Conservation (phyloP, 1,140 invertebrate species). For the Procambarus clarkii region DNA sequence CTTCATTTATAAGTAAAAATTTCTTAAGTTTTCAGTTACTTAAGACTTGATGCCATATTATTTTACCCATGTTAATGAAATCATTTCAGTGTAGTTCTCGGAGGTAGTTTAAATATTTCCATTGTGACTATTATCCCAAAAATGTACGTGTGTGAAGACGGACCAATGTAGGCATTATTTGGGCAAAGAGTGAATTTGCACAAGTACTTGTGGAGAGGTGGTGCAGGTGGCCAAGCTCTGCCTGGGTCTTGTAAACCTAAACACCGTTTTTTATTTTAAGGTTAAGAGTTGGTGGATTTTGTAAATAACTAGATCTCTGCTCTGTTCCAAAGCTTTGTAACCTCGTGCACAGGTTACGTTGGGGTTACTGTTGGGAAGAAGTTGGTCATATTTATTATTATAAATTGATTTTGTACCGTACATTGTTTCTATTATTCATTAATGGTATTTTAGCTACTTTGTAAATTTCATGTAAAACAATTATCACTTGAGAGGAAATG, state of each 20-base stretch:
- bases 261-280: neutral
- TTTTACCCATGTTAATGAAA: neutral
- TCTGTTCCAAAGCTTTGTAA: slow-evolving; percentile 19
- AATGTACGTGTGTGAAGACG: neutral
- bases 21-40: too few species aligned
- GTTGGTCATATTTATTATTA: slow-evolving; percentile 8
- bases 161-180: neutral
- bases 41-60: neutral
- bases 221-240: neutral
- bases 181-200: neutral
- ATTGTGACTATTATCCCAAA: neutral
- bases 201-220: neutral
- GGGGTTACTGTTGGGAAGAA: slow-evolving; percentile 2
- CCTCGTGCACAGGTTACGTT: neutral
- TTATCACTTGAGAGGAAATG: neutral
- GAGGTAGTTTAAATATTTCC: neutral
- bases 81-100: neutral
- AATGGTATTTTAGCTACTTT: neutral
- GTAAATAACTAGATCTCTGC: neutral
- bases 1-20: too few species aligned
- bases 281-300: neutral
- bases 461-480: neutral
- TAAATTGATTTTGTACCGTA: slow-evolving; percentile 4
- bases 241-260: neutral
- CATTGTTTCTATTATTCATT: neutral